phyloP scores from a whole-genome alignment of 2,888 invertebrate species.

The Pterostichus niger region DNA sequence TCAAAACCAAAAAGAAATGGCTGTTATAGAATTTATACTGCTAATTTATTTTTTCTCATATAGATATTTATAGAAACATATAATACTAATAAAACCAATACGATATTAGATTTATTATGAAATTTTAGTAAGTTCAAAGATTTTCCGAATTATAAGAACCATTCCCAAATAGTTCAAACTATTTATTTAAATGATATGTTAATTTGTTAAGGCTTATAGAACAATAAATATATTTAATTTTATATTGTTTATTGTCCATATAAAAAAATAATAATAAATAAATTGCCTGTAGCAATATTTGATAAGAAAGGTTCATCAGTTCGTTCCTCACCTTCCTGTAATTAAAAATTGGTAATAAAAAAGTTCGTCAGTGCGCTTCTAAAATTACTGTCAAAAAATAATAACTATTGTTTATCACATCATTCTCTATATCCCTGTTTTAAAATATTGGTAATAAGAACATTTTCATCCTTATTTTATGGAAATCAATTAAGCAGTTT shows the following conservation, averaged over 20 bases:
- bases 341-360: too few relatives aligned
- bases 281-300: too few relatives aligned
- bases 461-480: too few relatives aligned
- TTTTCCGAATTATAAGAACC: background rate
- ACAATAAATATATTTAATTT: conserved; percentile 52
- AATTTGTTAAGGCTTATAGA: conserved; percentile 51
- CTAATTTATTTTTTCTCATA: conserved; percentile 46
- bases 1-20: conserved; percentile 47
- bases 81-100: conserved; percentile 30
- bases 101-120: conserved; percentile 45
- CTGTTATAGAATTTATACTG: conserved; percentile 60
- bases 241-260: conserved; percentile 24
- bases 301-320: too few relatives aligned
- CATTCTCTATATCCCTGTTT: too few relatives aligned
- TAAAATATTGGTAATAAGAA: too few relatives aligned
- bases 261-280: conserved; percentile 10
- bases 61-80: conserved; percentile 50
- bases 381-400: too few relatives aligned
- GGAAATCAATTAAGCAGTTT: too few relatives aligned
- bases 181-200: conserved; percentile 40
- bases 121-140: conserved; percentile 13
- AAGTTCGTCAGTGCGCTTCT: too few relatives aligned
- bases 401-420: too few relatives aligned
- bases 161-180: conserved; percentile 38
- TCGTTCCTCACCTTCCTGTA: too few relatives aligned